Evolutionary conservation across 2,888 invertebrate genomes (phyloP).

Genomic region (Schrankia costaestrigalis): DNA sequence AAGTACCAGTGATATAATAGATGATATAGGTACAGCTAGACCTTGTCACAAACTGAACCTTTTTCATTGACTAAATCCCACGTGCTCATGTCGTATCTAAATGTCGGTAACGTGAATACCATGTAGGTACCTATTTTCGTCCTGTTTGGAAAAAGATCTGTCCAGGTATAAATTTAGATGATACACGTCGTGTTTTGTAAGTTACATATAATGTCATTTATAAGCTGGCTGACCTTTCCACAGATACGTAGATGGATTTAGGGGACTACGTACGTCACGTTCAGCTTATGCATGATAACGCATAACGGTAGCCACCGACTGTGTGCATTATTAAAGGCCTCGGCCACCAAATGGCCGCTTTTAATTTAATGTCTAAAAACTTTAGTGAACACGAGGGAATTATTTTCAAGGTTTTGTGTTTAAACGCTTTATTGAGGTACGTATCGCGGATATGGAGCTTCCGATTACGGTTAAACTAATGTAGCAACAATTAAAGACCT

Average conservation of each 20-base stretch:
- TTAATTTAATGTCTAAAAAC: conserved; percentile 53
- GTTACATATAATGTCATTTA: too few relatives aligned
- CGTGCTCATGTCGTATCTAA: conserved; percentile 4
- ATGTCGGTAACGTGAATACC: conserved; percentile 3
- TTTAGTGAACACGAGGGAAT: conserved; percentile 28
- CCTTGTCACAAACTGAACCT: conserved; percentile 12
- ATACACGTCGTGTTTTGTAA: conserved; percentile 19
- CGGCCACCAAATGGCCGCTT: conserved; percentile 42
- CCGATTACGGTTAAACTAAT: conserved; percentile 22
- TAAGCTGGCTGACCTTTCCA: conserved; percentile 52
- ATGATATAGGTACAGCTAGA: conserved; percentile 16
- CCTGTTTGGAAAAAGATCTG: conserved; percentile 1
- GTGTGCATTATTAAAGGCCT: conserved; percentile 61
- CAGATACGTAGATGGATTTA: conserved; percentile 25
- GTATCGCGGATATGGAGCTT: too few relatives aligned
- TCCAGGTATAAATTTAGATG: too few relatives aligned
- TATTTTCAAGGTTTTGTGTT: conserved; percentile 32
- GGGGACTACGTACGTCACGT: conserved; percentile 24
- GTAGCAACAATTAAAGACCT: conserved; percentile 21
- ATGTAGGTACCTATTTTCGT: too few relatives aligned
- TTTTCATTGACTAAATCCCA: conserved; percentile 7
- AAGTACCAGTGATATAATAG: too few relatives aligned
- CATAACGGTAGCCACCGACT: conserved; percentile 42
- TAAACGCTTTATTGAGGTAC: too few relatives aligned
- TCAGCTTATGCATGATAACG: conserved; percentile 55